Evolutionary conservation across 92 coral and sea anemone genomes (phyloP), one percentile per base, ranked within the genome.

Genomic region (Epizoanthus fatuus): DNA sequence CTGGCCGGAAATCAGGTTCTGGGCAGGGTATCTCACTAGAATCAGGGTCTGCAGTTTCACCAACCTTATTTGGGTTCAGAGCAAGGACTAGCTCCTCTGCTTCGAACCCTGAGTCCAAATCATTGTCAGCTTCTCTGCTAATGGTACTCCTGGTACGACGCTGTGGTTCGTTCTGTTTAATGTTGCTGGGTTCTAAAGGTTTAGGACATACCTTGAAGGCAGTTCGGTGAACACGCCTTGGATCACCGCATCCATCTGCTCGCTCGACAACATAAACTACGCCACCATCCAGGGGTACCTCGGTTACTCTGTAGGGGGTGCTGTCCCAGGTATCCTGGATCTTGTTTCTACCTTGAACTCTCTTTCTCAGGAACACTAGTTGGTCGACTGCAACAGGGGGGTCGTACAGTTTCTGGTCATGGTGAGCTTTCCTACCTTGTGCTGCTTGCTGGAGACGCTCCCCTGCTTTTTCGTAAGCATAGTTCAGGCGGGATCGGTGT

Each of bases 391-490:
- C 79, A 49, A 91, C 44, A 72, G 79, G 69, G 7, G 87, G 90
- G 71, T 78, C 92, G 16, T 63, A 79, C 53, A 82, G 56, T 75
- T 59, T 68, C 22, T 20, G 67, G 73, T 65, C 65, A 63, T 85
- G 77, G 45, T 52, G 79, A 59, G 68, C 79, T 55, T 83, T 69
- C 67, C 90, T 80, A 11, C 76, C 72, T 12, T 79, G 81, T 53
- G 91, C 91, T 22, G 78, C 90, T 55, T 52, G 74, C 20, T 86
- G 68, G 57, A 87, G 90, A 35, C 60, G 88, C 93, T 88, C 90
- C 87, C 87, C 92, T 89, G 90, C 90, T 88, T 85, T 84, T 70
- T 91, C 81, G 74, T 86, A 88, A 20, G 90, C 95, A 87, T 84
- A 84, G 55, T 85, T 75, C 78, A 92, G 57, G 4, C 93, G 71